Evolutionary conservation across 2,797 vertebrate species (phyloP), one percentile per base, ranked within the genome.

Genomic region (Acanthurus leucopareius): DNA sequence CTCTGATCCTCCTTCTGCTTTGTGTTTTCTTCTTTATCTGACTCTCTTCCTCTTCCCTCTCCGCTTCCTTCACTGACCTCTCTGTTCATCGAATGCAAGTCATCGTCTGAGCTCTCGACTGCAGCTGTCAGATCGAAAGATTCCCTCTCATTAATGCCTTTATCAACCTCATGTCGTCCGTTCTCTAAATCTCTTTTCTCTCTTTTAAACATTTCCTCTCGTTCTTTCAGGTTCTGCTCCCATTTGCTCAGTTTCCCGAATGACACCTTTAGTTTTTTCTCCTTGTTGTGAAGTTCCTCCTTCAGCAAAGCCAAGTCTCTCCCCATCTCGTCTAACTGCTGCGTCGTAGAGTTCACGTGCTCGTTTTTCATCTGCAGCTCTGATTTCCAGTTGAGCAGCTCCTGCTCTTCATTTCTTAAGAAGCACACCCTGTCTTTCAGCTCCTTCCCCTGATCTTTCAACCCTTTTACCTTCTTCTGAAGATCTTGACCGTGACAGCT

Each of bases 401-500:
- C 91, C 59, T 75, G 83, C 45, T 90, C 91, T 22, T 90, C 88
- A 0, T 52, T 85, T 16, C 53, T 88, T 0, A 90, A 59, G 70
- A 61, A 58, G 17, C 64, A 44, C 88, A 91, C 91, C 25, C 57
- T 74, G 2, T 92, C 86, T 20, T 91, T 82, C 7, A 92, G 70
- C 66, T 84, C 89, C 58, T 89, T 89, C n/a, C 89, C 90, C 4
- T 89, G 92, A 57, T 93, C 90, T 49, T 89, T 92, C 25, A 95
- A 80, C 7, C 91, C 93, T 65, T 78, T 92, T 0, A 92, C 93
- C 83, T 94, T 95, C 75, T 82, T 91, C 69, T 94, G 91, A 4
- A 95, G 88, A 4, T 93, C 91, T 2, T 91, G 87, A 2, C 87
- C 84, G 0, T 94, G 93, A 44, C 49, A 79, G 35, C 59, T 90